Conservation (phyloP, 2,888 invertebrate species). For the Andrena haemorrhoa region DNA sequence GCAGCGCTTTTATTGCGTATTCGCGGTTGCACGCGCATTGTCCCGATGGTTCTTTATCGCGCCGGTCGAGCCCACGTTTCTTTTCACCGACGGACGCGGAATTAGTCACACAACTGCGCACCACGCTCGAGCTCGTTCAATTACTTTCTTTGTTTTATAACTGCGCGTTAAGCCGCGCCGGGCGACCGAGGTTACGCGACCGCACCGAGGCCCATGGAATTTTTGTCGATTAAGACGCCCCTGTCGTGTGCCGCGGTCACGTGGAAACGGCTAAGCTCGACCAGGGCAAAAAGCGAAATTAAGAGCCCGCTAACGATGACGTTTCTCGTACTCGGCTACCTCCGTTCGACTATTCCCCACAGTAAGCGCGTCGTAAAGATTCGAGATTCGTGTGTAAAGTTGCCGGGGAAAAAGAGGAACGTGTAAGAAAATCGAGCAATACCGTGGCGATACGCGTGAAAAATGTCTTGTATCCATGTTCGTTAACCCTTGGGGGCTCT, state of each 20-base stretch:
- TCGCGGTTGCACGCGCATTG: constrained; percentile 30
- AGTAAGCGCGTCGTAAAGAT: constrained; percentile 40
- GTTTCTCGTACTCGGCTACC: constrained; percentile 7
- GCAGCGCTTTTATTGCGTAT: constrained; percentile 46
- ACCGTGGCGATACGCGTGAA: constrained; percentile 15
- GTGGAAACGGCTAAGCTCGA: neutral
- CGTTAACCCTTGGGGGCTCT: constrained; percentile 50
- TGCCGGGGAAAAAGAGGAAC: constrained; percentile 7
- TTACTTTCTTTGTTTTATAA: constrained; percentile 50
- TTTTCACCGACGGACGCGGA: constrained; percentile 40
- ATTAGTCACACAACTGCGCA: constrained; percentile 46
- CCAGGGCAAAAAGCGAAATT: constrained; percentile 21
- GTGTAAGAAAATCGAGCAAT: constrained; percentile 9
- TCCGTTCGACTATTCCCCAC: constrained; percentile 2
- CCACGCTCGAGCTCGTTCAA: constrained; percentile 36
- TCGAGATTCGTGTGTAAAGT: constrained; percentile 22
- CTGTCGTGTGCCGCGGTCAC: neutral
- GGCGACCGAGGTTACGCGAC: constrained; percentile 28
- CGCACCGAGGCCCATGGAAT: constrained; percentile 6
- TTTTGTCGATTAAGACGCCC: constrained; percentile 27
- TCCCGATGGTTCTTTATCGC: constrained; percentile 50
- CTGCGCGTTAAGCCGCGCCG: constrained; percentile 29
- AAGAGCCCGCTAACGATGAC: constrained; percentile 26
- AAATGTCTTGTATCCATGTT: constrained; percentile 28
- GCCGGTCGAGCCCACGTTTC: constrained; percentile 31